Conservation (phyloP, 2,113 vertebrate genomes). For the Petaurus breviceps region DNA sequence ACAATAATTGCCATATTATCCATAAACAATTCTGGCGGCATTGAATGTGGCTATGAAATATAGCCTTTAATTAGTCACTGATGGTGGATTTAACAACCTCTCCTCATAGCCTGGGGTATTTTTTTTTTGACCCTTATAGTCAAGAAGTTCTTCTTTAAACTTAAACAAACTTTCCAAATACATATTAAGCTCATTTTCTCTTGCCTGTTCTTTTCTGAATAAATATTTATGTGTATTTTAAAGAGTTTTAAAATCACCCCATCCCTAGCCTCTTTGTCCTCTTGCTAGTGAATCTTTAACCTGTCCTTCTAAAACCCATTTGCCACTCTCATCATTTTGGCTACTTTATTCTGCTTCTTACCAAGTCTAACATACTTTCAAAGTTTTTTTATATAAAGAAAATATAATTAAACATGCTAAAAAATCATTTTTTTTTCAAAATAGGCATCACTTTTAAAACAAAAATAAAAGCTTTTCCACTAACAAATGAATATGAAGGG, state of each 20-base stretch:
- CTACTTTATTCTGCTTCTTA: not conserved
- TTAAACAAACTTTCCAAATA: not conserved
- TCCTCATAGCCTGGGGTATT: not conserved
- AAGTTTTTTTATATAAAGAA: not conserved
- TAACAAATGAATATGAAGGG: not conserved
- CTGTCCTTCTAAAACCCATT: not conserved
- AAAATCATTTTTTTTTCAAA: constrained; percentile 34
- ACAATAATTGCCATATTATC: not conserved
- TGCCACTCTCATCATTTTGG: not conserved
- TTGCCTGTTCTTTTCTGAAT: not conserved
- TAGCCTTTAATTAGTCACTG: not conserved
- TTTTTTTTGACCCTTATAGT: not conserved
- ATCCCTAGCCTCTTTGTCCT: not conserved
- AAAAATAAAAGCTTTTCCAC: constrained; percentile 62
- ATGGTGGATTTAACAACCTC: not conserved
- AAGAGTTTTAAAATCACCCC: not conserved
- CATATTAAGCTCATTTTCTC: not conserved
- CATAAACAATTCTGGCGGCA: not conserved
- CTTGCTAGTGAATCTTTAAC: not conserved
- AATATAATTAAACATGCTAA: constrained; percentile 41
- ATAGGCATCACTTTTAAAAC: constrained; percentile 52
- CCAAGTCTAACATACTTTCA: not conserved
- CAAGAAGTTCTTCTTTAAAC: not conserved
- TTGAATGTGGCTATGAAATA: not conserved
- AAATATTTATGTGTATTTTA: not conserved